These are phyloP conservation scores for Amia ocellicauda DNA, from an alignment of 2,113 vertebrate species.

Conservation along the genomic window DNA sequence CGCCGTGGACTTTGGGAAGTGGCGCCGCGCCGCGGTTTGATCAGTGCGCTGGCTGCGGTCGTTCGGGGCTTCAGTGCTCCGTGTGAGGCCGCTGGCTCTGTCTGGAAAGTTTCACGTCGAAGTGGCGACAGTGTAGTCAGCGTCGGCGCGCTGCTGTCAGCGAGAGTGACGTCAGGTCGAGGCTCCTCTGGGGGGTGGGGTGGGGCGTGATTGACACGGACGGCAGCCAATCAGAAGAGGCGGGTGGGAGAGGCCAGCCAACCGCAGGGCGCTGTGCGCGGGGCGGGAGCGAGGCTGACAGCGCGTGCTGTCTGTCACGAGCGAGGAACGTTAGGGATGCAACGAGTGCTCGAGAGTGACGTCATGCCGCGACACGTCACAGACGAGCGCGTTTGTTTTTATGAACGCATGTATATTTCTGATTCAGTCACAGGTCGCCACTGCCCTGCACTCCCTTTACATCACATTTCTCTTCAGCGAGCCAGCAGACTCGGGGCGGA, in stretches of 20 bases:
- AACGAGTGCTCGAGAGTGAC: too few relatives aligned
- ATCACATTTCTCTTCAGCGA: too few relatives aligned
- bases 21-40: too few relatives aligned
- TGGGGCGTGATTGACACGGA: constrained; percentile 24
- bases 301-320: neutral
- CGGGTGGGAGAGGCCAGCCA: constrained; percentile 27
- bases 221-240: constrained; percentile 11
- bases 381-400: too few relatives aligned
- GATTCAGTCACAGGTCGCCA: too few relatives aligned
- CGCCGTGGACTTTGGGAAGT: constrained; percentile 8
- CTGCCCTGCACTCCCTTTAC: too few relatives aligned
- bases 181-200: constrained; percentile 17
- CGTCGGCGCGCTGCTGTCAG: constrained; percentile 24
- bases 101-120: constrained; percentile 30
- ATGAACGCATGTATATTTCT: too few relatives aligned
- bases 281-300: constrained; percentile 34
- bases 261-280: constrained; percentile 22
- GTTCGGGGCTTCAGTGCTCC: too few relatives aligned
- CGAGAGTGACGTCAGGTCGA: constrained; percentile 12
- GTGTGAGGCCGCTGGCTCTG: too few relatives aligned
- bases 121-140: constrained; percentile 24
- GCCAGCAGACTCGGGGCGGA: too few relatives aligned
- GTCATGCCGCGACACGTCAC: too few relatives aligned
- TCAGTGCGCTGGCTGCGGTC: too few relatives aligned
- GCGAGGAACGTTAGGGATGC: neutral